Base-by-base conservation (phyloP, 2,797 vertebrate species). In the Sphenodon punctatus region DNA sequence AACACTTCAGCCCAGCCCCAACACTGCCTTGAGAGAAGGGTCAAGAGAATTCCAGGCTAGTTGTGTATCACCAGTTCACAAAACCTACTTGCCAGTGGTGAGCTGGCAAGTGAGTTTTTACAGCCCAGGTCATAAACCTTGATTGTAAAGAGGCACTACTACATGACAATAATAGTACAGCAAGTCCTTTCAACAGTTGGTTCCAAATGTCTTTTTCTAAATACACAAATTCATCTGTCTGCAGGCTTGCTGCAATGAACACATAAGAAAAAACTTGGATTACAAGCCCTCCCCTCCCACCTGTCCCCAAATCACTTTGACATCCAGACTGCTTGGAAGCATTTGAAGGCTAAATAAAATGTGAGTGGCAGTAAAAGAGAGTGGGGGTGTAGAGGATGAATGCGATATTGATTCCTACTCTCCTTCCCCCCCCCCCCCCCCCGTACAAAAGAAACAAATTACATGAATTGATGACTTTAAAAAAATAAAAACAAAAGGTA, bases 401-500 rank as follows among this genome's bases (percentile, higher is more conserved):
- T 82, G 64, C 69, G 16, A 51, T 46, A 72, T 72, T 64, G 55
- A 70, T 82, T 75, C 25, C 49, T 82, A 82, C 87, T 53, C 63
- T 64, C n/a, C n/a, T n/a, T n/a, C n/a, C n/a, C n/a, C n/a, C n/a
- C n/a, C n/a, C n/a, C n/a, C n/a, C n/a, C n/a, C n/a, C n/a, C n/a
- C n/a, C n/a, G n/a, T n/a, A n/a, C n/a, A n/a, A n/a, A 61, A 67
- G 45, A 72, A 78, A 71, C 63, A 78, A 58, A 68, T 78, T 67
- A 81, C 82, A 84, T 75, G 63, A 42, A 45, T 42, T 39, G 15
- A 8, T 64, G 13, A 5, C 76, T 81, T 75, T 19, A 1, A 59
- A 51, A 72, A 71, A 46, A 7, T 4, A 77, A 63, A 78, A 46
- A 46, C 64, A 66, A 66, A 43, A 66, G 86, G 49, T 41, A 36